Evolutionary conservation across 1,140 invertebrate genomes (phyloP).

Genomic region (Hylaeus volcanicus): DNA sequence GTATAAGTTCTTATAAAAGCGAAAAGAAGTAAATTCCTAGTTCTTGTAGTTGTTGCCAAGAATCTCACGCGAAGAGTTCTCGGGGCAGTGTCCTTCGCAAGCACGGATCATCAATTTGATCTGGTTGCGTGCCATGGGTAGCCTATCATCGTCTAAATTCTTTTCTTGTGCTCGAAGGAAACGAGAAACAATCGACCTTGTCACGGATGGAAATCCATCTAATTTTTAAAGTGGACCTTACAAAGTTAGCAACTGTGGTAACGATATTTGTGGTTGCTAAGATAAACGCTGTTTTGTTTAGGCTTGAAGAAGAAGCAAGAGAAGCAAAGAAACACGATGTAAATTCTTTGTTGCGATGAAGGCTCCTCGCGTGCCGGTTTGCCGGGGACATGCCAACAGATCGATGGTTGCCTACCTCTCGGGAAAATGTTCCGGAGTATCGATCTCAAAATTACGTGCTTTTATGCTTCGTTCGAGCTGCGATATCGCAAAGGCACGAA

Average conservation of each 20-base stretch:
- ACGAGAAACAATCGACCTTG: conserved; percentile 8
- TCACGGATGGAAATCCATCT: too few relatives aligned
- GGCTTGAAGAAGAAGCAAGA: neutral
- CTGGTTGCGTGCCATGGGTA: conserved; percentile 10
- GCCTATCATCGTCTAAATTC: neutral
- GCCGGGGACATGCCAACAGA: conserved; percentile 25
- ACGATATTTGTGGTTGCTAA: too few relatives aligned
- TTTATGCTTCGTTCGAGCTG: neutral
- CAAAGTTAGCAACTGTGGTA: too few relatives aligned
- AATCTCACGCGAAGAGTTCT: conserved; percentile 36
- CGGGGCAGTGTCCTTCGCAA: conserved; percentile 8
- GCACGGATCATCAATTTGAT: conserved; percentile 15
- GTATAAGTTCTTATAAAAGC: neutral
- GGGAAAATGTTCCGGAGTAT: conserved; percentile 36
- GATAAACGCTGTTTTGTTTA: too few relatives aligned
- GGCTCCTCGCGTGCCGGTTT: conserved; percentile 24
- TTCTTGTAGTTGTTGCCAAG: neutral
- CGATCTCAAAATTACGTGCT: conserved; percentile 32
- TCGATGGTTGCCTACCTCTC: conserved; percentile 46
- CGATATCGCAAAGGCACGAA: neutral
- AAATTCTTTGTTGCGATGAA: conserved; percentile 35
- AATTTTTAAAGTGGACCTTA: neutral
- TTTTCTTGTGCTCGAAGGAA: neutral
- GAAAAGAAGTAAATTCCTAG: conserved; percentile 23
- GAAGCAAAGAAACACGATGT: conserved; percentile 26